Percentiles rank a stretch among this genome's conserved stretches.
Evolutionary conservation across 2,888 invertebrate genomes (phyloP).

Genomic region (Calliphora vomitoria): DNA sequence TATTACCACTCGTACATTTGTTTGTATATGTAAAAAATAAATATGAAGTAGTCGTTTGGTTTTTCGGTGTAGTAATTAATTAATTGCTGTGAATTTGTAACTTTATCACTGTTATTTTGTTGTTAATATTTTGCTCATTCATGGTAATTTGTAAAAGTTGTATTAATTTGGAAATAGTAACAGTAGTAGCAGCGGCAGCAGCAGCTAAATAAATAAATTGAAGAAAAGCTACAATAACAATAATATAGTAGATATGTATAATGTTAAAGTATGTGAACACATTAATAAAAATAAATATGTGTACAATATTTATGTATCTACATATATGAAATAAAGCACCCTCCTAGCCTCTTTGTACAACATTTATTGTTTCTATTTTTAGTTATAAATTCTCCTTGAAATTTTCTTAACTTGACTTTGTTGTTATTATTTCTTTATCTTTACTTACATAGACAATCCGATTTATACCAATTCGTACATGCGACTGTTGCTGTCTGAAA

Average conservation of each 20-base stretch:
- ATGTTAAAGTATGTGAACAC: neutral
- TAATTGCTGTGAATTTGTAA: constrained; percentile 56
- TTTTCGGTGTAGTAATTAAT: constrained; percentile 22
- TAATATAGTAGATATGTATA: no score
- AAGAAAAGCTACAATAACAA: constrained; percentile 5
- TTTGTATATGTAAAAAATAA: neutral
- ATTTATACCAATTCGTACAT: neutral
- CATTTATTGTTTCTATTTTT: no score
- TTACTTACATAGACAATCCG: neutral
- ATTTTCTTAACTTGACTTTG: constrained; percentile 6
- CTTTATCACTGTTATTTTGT: constrained; percentile 44
- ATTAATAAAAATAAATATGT: neutral
- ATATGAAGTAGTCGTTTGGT: neutral
- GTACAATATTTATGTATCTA: no score
- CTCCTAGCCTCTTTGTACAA: no score
- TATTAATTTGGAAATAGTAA: constrained; percentile 36
- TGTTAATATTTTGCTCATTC: constrained; percentile 32
- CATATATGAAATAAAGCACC: no score
- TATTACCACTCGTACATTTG: neutral
- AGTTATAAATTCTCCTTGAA: constrained; percentile 54
- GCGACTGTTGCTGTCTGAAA: no score
- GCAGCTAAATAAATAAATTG: neutral
- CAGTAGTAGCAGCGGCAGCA: neutral
- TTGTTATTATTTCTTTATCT: neutral
- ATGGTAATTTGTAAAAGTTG: constrained; percentile 56